These are phyloP conservation scores for Lasius fuliginosus DNA, from an alignment of 2,888 invertebrate genomes.

Conservation along the genomic window DNA sequence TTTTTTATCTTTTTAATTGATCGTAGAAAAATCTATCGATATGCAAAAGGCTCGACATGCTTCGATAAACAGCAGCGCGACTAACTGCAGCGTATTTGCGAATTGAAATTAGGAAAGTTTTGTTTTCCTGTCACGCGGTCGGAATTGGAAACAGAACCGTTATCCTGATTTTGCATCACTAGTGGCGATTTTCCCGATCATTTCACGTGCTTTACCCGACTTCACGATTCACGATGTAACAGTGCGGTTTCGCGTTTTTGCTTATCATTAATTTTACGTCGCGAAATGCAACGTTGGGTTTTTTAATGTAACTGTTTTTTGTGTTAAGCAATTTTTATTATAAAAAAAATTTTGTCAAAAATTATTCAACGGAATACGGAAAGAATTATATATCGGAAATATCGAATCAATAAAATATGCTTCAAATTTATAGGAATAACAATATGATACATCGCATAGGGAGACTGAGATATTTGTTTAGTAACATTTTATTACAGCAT, in stretches of 20 bases:
- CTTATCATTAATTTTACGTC: not conserved
- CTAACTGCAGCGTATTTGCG: not conserved
- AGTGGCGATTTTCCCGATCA: not conserved
- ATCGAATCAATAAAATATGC: not conserved
- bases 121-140: not conserved
- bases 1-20: not conserved
- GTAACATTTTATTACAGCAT: not conserved
- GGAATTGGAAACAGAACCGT: conserved; percentile 4
- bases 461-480: not conserved
- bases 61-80: not conserved
- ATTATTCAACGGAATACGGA: not conserved
- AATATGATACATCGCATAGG: not conserved
- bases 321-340: not conserved
- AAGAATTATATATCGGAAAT: not conserved
- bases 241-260: not conserved
- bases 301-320: not conserved
- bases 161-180: not conserved
- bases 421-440: not conserved
- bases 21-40: not conserved
- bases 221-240: not conserved
- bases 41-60: not conserved
- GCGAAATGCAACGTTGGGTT: not conserved
- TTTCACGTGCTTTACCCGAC: not conserved
- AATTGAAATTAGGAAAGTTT: conserved; percentile 24
- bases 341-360: not conserved